Evolutionary conservation across 2,113 vertebrate genomes (phyloP).

Genomic region (Uropsilus gracilis): DNA sequence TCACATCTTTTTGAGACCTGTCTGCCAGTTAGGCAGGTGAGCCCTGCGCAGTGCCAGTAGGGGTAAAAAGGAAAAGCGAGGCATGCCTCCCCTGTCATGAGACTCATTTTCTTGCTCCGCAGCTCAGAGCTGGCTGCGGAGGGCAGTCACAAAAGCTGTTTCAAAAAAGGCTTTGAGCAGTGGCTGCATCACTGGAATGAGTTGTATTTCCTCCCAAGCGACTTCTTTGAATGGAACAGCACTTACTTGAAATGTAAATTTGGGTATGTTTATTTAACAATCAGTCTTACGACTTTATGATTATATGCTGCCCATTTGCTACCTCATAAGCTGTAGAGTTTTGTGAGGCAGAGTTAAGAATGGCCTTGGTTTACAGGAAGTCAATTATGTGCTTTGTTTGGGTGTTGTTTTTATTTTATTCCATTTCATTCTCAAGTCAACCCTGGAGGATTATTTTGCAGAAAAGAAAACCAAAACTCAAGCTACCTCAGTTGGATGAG

Average conservation of each 20-base stretch:
- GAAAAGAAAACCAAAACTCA: neutral
- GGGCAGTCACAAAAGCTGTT: conserved; percentile 46
- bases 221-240: conserved; percentile 56
- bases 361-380: neutral
- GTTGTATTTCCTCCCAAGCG: conserved; percentile 39
- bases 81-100: conserved; percentile 26
- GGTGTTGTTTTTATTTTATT: conserved; percentile 11
- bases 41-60: neutral
- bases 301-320: conserved; percentile 20
- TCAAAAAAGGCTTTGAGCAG: conserved; percentile 42
- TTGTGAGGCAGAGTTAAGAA: conserved; percentile 27
- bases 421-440: neutral
- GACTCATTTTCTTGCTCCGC: conserved; percentile 32
- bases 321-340: neutral
- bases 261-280: conserved; percentile 54
- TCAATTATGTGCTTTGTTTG: neutral
- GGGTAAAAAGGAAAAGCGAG: neutral
- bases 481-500: neutral
- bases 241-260: conserved; percentile 63
- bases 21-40: conserved; percentile 20
- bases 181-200: conserved; percentile 48
- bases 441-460: neutral
- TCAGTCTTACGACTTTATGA: conserved; percentile 17
- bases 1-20: conserved; percentile 17
- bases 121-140: conserved; percentile 48